Evolutionary conservation across 2,113 vertebrate species (phyloP).

Genomic region (Atlantisia rogersi): DNA sequence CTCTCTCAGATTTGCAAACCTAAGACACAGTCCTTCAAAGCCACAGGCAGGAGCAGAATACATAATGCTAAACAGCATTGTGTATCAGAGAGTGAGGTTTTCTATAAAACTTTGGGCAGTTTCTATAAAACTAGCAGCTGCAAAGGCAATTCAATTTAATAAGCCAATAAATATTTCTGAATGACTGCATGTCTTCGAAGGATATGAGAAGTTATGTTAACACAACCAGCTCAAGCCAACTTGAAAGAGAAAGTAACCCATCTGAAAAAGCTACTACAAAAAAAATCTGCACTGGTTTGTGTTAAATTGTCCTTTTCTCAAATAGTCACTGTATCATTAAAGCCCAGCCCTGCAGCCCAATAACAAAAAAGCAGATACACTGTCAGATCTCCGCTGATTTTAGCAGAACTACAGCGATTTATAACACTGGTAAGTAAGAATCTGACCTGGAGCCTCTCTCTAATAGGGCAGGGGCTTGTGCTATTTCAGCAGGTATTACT

Average conservation of each 20-base stretch:
- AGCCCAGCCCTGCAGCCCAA: background rate
- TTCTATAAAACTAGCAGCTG: background rate
- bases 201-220: background rate
- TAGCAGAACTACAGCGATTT: background rate
- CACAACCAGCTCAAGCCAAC: background rate
- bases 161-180: constrained; percentile 34
- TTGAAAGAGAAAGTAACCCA: background rate
- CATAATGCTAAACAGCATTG: background rate
- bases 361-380: background rate
- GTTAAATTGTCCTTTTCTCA: background rate
- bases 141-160: constrained; percentile 20
- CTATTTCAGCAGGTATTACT: constrained; percentile 55
- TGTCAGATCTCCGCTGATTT: background rate
- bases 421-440: background rate
- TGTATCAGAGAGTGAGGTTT: background rate
- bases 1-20: background rate
- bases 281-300: background rate
- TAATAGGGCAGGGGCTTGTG: background rate
- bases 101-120: background rate
- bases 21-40: background rate
- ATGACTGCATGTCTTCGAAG: background rate
- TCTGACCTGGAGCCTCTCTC: background rate
- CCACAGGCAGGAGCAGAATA: background rate
- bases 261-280: background rate
- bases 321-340: background rate